These are phyloP conservation scores for Leptopilina syphax DNA, from an alignment of 2,888 invertebrate species.

Conservation along the genomic window DNA sequence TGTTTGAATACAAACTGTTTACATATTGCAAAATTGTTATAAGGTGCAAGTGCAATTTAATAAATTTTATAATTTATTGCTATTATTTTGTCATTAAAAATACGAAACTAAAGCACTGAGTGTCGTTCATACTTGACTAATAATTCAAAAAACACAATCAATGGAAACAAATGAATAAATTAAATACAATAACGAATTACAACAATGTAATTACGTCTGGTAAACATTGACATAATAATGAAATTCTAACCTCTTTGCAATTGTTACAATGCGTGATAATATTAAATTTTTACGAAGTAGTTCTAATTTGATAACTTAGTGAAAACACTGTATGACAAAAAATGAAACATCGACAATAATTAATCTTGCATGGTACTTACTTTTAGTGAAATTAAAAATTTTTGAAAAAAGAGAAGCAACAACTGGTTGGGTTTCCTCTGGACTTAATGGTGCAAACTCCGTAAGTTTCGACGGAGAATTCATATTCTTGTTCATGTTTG, in stretches of 20 bases:
- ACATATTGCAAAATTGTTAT: too few relatives aligned
- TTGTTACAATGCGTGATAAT: too few relatives aligned
- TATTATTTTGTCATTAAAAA: not conserved
- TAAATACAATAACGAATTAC: not conserved
- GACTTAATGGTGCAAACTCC: constrained; percentile 88
- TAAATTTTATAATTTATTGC: too few relatives aligned
- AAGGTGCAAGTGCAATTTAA: too few relatives aligned
- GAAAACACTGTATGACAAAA: not conserved
- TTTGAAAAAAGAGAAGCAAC: constrained; percentile 86
- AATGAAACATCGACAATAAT: not conserved
- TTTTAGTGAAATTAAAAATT: constrained; percentile 84
- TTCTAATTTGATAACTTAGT: not conserved
- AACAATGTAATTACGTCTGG: not conserved
- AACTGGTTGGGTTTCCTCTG: constrained; percentile 86
- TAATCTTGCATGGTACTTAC: constrained; percentile 72
- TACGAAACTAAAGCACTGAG: not conserved
- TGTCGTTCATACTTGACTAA: too few relatives aligned
- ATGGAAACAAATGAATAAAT: not conserved
- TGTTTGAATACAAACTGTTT: too few relatives aligned
- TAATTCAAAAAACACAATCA: not conserved
- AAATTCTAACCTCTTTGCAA: not conserved
- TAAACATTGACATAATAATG: constrained; percentile 5
- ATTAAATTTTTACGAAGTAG: not conserved
- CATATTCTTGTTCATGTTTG: constrained; percentile 80
- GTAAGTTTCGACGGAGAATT: constrained; percentile 84